phyloP scores from a whole-genome alignment of 2,888 invertebrate genomes.

The Diarsia dahlii region DNA sequence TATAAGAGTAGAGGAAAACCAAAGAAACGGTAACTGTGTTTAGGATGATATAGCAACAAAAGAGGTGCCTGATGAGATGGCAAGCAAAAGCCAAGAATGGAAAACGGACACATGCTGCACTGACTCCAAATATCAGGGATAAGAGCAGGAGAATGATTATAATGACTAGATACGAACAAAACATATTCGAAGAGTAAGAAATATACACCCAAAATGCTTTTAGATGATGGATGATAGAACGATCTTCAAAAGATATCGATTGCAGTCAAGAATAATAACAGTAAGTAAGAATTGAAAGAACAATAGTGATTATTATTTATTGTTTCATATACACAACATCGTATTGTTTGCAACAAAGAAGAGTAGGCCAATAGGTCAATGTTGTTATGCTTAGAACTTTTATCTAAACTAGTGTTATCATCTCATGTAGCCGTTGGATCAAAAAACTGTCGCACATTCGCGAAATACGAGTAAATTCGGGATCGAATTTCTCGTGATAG shows the following conservation, averaged over 20 bases:
- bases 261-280: not conserved
- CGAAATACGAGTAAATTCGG: slow-evolving; percentile 29
- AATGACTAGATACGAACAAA: not conserved
- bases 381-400: slow-evolving; percentile 22
- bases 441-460: slow-evolving; percentile 26
- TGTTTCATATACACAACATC: slow-evolving; percentile 15
- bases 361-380: slow-evolving; percentile 33
- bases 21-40: too few relatives aligned
- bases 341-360: slow-evolving; percentile 37
- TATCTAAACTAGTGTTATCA: slow-evolving; percentile 23
- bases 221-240: not conserved
- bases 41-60: too few relatives aligned
- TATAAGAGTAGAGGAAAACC: too few relatives aligned
- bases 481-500: slow-evolving; percentile 37
- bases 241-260: not conserved
- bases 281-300: slow-evolving; percentile 22
- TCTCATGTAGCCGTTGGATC: slow-evolving; percentile 9
- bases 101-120: too few relatives aligned
- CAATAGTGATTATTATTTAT: slow-evolving; percentile 26
- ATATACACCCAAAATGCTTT: not conserved
- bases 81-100: too few relatives aligned
- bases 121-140: too few relatives aligned
- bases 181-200: not conserved
- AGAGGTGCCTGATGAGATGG: too few relatives aligned
- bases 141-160: not conserved